These are phyloP conservation scores for Melanostigma gelatinosum DNA, from an alignment of 2,113 vertebrate genomes.

Conservation along the genomic window DNA sequence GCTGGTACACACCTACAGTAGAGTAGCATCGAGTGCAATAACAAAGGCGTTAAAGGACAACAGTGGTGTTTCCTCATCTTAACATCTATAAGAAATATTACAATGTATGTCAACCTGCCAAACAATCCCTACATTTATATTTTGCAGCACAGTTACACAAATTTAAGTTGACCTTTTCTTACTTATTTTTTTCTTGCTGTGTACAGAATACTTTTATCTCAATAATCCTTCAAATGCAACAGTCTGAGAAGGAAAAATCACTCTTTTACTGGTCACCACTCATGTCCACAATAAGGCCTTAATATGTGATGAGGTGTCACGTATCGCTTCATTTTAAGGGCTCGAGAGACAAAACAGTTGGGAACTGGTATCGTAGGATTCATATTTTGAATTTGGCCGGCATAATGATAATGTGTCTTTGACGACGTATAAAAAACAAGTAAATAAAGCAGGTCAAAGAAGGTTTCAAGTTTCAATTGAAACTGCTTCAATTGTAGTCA, in stretches of 20 bases:
- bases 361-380: background rate
- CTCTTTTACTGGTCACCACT: background rate
- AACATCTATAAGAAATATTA: background rate
- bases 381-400: too few relatives aligned
- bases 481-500: background rate
- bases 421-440: background rate
- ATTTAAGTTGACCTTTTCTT: background rate
- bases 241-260: background rate
- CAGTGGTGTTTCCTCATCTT: background rate
- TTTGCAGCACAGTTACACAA: background rate
- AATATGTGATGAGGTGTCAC: background rate
- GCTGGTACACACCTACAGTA: constrained; percentile 91
- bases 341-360: background rate
- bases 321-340: background rate
- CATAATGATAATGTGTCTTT: background rate
- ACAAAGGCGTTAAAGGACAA: background rate
- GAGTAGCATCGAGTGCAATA: background rate
- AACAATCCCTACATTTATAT: background rate
- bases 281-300: background rate
- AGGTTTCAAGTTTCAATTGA: background rate
- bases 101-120: background rate
- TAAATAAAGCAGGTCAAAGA: background rate
- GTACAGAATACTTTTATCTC: background rate
- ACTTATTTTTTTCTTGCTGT: background rate
- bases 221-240: background rate